Base-by-base conservation (phyloP, 2,113 vertebrate species). In the Arizona elegans region DNA sequence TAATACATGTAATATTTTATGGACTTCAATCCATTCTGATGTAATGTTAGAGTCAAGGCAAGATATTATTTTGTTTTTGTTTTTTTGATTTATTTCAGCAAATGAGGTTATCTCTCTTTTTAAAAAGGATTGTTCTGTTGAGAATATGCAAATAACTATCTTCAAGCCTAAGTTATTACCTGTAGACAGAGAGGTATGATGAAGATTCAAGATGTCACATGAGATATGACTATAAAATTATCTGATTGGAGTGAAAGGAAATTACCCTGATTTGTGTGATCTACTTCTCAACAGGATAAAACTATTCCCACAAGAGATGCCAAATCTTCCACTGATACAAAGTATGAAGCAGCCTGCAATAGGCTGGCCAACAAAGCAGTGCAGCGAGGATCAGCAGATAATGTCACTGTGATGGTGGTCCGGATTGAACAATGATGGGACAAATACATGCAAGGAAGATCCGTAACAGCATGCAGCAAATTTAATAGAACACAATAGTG, bases 381-480 rank as follows among this genome's bases (percentile, higher is more conserved):
- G 91, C 98, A 98, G 96, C 98, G 99, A 7, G 99, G 99, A 29
- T 98, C 99, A 0, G 99, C 99, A 0, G 99, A 99, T 97, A 99
- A 99, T 0, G 99, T 99, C 95, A 99, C 99, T 0, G 98, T 99
- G 43, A 97, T 99, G 97, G 89, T 99, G 93, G 97, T 99, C 12
- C 98, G 98, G 86, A 97, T 99, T 70, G 97, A 97, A 81, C 98
- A 95, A 95, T 98, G 97, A 99, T 95, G 26, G 91, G 5, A 38
- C 29, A 0, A 43, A 89, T 92, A 0, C 1, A 11, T 24, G 0
- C 24, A 54, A 52, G 91, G 43, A 47, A 91, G 38, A 33, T 54
- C 70, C 87, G 26, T 33, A 4, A 33, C 87, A 11, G 91, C 90
- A 23, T 6, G 19, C 0, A 0, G 2, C 0, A 0, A 26, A 0